Evolutionary conservation across 2,888 invertebrate genomes (phyloP), one percentile per base, ranked within the genome.

Genomic region (Scaptomyza reducta): DNA sequence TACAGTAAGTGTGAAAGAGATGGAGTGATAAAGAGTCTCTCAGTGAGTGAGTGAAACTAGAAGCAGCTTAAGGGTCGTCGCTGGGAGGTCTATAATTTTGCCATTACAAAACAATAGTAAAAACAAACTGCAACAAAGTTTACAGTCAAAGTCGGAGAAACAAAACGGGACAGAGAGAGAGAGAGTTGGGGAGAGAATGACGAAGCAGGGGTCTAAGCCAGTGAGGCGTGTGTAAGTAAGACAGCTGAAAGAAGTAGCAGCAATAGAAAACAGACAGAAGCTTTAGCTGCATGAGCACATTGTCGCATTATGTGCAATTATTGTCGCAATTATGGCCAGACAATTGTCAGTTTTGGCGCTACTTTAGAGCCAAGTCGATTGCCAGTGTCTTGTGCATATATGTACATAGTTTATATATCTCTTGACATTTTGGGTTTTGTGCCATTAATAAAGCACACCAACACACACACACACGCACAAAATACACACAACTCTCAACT

Each of bases 261-360:
- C 22, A 22, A 22, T 7, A 9, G 45, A 33, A 11, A 5, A 50
- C 29, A 45, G 60, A 51, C 49, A 40, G 59, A 63, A 16, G 16
- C 77, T 85, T 77, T 82, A 61, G 40, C 70, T 71, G 74, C 78
- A 73, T 74, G 74, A 82, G 70, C 74, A 81, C 84, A 87, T 89
- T 89, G 89, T 90, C 90, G 87, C 89, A 90, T 90, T 90, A 89
- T 87, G 90, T 89, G 90, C 90, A 90, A 90, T 90, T 90, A 90
- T 90, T 90, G 90, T 90, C 90, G 89, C 90, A 90, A 90, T 90
- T 90, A 90, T 89, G 82, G 85, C 77, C 87, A 84, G 82, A 78
- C 71, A 84, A 85, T 87, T 89, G 90, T 84, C 87, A 88, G 83
- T 88, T 80, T 83, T 84, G 77, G 77, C 73, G 75, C 78, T 79